phyloP scores from a whole-genome alignment of 2,888 invertebrate genomes.

The Hedya salicella region DNA sequence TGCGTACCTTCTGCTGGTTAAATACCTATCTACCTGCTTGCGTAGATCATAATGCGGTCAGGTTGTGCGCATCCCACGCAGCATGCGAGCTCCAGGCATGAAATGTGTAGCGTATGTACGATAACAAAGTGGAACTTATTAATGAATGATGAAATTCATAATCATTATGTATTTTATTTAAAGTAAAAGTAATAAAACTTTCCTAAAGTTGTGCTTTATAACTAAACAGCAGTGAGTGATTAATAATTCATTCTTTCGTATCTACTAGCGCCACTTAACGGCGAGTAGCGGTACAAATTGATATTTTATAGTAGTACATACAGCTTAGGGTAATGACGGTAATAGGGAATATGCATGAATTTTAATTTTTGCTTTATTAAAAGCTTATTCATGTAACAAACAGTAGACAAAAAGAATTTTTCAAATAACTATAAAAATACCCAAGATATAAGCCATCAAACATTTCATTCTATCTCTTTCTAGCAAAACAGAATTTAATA shows the following conservation, averaged over 20 bases:
- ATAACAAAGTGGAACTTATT: not conserved
- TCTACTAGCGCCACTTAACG: slow-evolving; percentile 59
- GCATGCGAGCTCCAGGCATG: slow-evolving; percentile 2
- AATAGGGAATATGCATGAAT: too few species aligned
- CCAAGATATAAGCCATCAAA: too few species aligned
- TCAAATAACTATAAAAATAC: too few species aligned
- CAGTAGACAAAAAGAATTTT: too few species aligned
- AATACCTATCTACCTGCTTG: slow-evolving; percentile 48
- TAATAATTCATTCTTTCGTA: not conserved
- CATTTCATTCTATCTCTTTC: too few species aligned
- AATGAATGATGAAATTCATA: slow-evolving; percentile 2
- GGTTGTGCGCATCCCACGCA: slow-evolving; percentile 20
- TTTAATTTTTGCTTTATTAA: too few species aligned
- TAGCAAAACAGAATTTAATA: too few species aligned
- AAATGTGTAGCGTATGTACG: not conserved
- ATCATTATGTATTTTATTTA: not conserved
- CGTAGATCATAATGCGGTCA: slow-evolving; percentile 17
- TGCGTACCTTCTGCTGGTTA: slow-evolving; percentile 72
- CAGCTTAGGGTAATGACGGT: too few species aligned
- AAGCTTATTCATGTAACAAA: too few species aligned
- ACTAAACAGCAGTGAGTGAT: not conserved
- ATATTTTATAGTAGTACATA: not conserved
- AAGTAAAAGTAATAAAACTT: too few species aligned
- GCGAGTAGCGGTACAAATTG: slow-evolving; percentile 29
- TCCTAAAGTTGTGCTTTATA: too few species aligned